Evolutionary conservation across 2,888 invertebrate species (phyloP).

Genomic region (Nephrotoma flavescens): DNA sequence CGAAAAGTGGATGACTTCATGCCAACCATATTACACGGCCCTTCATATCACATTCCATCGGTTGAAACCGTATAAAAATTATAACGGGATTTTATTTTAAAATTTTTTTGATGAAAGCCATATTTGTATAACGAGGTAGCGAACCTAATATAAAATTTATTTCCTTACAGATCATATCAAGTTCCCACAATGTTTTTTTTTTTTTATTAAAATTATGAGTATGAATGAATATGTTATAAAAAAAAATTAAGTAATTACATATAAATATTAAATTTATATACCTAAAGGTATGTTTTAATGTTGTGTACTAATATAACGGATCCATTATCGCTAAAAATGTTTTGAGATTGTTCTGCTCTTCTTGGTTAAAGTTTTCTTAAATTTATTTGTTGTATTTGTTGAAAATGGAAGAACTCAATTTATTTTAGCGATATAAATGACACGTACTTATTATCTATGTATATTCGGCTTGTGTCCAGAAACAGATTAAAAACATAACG

Average conservation of each 20-base stretch:
- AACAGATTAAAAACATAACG: too few relatives aligned
- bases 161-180: background rate
- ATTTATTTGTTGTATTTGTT: too few relatives aligned
- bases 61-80: background rate
- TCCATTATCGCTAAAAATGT: too few relatives aligned
- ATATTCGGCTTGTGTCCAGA: too few relatives aligned
- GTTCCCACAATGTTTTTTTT: background rate
- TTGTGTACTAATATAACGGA: background rate
- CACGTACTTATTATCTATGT: too few relatives aligned
- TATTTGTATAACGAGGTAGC: background rate
- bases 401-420: too few relatives aligned
- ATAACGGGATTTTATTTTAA: background rate
- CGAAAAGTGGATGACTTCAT: background rate
- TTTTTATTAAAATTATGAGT: background rate
- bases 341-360: too few relatives aligned
- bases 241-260: background rate
- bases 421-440: too few relatives aligned
- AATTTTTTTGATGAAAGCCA: background rate
- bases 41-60: background rate
- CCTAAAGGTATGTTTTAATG: background rate
- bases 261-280: background rate
- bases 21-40: background rate
- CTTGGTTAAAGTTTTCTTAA: too few relatives aligned
- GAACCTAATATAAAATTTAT: background rate
- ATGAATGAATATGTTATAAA: background rate